phyloP scores from a whole-genome alignment of 2,888 invertebrate species.

The Nesidiocoris tenuis region DNA sequence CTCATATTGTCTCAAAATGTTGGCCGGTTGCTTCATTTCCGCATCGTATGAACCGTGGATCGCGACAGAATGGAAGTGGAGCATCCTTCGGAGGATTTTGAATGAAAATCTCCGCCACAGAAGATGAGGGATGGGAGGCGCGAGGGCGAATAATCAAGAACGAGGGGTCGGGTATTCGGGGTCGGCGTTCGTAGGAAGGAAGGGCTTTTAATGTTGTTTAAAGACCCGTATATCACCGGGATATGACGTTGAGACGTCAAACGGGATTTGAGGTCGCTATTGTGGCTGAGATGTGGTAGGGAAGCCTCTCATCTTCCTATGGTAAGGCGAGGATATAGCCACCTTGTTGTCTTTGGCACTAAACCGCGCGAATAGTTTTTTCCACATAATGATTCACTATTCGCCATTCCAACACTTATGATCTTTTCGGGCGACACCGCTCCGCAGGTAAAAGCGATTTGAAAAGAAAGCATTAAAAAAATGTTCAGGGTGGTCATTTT shows the following conservation, averaged over 20 bases:
- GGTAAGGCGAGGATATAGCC: constrained; percentile 3
- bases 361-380: background rate
- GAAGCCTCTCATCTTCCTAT: constrained; percentile 1
- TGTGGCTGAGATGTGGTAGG: constrained; percentile 17
- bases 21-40: too few species aligned
- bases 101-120: constrained; percentile 8
- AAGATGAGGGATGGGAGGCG: constrained; percentile 24
- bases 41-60: background rate
- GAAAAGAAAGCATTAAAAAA: too few species aligned
- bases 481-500: too few species aligned
- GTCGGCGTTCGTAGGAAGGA: constrained; percentile 11
- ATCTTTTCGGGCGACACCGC: too few species aligned
- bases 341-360: background rate
- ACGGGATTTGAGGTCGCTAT: constrained; percentile 35
- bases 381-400: too few species aligned
- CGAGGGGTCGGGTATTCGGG: constrained; percentile 13
- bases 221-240: constrained; percentile 41
- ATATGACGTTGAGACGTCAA: constrained; percentile 33
- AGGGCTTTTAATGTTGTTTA: constrained; percentile 44
- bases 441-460: too few species aligned
- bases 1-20: too few species aligned
- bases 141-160: constrained; percentile 33
- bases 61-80: background rate
- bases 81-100: constrained; percentile 24
- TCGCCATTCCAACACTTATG: too few species aligned